These are phyloP conservation scores for Anthoptus insignis DNA, from an alignment of 2,888 invertebrate species.

Conservation along the genomic window DNA sequence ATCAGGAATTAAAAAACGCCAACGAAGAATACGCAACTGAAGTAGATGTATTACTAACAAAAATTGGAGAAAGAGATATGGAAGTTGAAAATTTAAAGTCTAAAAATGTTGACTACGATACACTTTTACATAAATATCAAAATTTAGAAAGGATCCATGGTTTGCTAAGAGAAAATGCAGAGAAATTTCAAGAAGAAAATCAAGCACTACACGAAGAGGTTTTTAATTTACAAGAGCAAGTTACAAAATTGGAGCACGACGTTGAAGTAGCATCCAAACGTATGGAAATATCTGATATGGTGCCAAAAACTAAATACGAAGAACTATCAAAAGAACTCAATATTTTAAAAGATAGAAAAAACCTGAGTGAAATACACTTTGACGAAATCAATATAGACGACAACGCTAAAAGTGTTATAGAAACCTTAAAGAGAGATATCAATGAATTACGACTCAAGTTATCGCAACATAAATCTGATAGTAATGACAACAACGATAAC, in stretches of 20 bases:
- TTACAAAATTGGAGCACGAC: slow-evolving; percentile 79
- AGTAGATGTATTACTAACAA: slow-evolving; percentile 70
- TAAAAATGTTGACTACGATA: slow-evolving; percentile 69
- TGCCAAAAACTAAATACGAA: slow-evolving; percentile 73
- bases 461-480: slow-evolving; percentile 60
- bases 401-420: slow-evolving; percentile 82
- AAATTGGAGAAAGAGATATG: slow-evolving; percentile 77
- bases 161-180: slow-evolving; percentile 77
- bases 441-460: slow-evolving; percentile 74
- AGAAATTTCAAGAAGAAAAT: slow-evolving; percentile 84
- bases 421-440: slow-evolving; percentile 80
- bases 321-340: slow-evolving; percentile 69
- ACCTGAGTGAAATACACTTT: slow-evolving; percentile 64
- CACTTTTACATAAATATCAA: slow-evolving; percentile 78
- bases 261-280: slow-evolving; percentile 69
- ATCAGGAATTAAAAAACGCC: slow-evolving; percentile 75
- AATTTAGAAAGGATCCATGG: slow-evolving; percentile 79
- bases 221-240: slow-evolving; percentile 80
- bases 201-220: slow-evolving; percentile 84
- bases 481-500: slow-evolving; percentile 57
- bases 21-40: slow-evolving; percentile 80
- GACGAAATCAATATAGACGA: slow-evolving; percentile 82
- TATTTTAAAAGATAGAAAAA: slow-evolving; percentile 67
- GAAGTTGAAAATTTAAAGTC: slow-evolving; percentile 66
- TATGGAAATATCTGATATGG: slow-evolving; percentile 62